Conservation (phyloP, 2,113 vertebrate genomes). For the Oncorhynchus gorbuscha region DNA sequence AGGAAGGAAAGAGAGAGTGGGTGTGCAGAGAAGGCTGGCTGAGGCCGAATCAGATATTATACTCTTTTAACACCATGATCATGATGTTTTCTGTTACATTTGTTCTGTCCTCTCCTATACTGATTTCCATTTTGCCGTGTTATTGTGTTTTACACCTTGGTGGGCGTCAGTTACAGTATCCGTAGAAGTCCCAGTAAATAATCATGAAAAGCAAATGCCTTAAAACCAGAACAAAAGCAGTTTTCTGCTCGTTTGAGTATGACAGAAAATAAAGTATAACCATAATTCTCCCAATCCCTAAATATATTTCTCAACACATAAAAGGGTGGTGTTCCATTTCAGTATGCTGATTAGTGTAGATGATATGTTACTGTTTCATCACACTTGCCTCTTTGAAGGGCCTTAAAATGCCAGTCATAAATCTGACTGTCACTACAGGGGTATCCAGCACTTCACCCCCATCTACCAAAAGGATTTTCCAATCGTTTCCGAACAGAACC, state of each 20-base stretch:
- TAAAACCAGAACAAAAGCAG: background rate
- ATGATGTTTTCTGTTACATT: too few species aligned
- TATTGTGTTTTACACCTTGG: too few species aligned
- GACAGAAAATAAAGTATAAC: slow-evolving; percentile 15
- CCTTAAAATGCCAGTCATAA: slow-evolving; percentile 65
- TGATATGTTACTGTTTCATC: slow-evolving; percentile 51
- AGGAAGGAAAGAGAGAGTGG: too few species aligned
- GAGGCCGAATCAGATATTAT: background rate
- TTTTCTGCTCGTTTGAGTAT: background rate
- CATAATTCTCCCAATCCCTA: slow-evolving; percentile 13
- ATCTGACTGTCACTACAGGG: too few species aligned
- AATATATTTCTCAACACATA: slow-evolving; percentile 38
- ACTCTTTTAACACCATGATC: background rate
- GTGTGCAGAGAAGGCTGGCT: background rate
- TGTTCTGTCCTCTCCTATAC: background rate
- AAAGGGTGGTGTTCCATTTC: slow-evolving; percentile 36
- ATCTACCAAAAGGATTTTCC: background rate
- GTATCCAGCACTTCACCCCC: slow-evolving; percentile 37
- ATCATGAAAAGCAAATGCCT: background rate
- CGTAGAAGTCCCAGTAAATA: too few species aligned
- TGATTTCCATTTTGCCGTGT: background rate
- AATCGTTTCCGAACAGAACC: too few species aligned
- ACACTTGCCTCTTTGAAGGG: slow-evolving; percentile 27
- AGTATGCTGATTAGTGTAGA: slow-evolving; percentile 59
- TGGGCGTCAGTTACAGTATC: too few species aligned